A percentile compares a stretch with the other conserved stretches of the same genome.
These are phyloP conservation scores for Aptenodytes forsteri DNA, from an alignment of 2,113 vertebrate genomes.

Conservation along the genomic window DNA sequence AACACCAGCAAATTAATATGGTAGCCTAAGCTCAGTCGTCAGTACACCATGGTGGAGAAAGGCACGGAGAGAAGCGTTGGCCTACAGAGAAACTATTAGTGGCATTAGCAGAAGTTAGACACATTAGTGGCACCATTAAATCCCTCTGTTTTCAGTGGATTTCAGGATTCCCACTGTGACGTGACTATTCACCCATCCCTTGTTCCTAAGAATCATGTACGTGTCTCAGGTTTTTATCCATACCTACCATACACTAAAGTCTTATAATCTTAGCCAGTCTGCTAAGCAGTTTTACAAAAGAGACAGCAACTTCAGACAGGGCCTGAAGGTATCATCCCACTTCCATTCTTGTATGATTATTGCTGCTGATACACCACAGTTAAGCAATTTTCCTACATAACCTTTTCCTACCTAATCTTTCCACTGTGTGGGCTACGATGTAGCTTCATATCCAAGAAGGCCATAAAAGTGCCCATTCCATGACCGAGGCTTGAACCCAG, in stretches of 20 bases:
- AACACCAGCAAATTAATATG: not conserved
- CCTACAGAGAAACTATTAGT: not conserved
- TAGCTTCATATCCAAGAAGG: not conserved
- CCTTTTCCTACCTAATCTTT: not conserved
- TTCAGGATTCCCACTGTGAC: not conserved
- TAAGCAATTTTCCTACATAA: not conserved
- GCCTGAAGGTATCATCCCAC: not conserved
- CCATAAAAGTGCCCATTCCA: not conserved
- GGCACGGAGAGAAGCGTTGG: not conserved
- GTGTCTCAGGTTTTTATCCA: not conserved
- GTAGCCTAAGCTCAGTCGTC: not conserved
- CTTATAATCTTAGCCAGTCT: not conserved
- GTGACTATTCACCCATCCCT: not conserved
- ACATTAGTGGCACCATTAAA: not conserved
- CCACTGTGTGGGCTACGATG: no score
- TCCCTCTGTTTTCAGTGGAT: not conserved
- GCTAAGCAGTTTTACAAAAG: not conserved
- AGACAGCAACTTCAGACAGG: not conserved
- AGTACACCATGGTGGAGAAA: not conserved
- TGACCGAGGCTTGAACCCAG: not conserved
- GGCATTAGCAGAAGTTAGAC: conserved; percentile 6
- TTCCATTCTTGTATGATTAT: not conserved
- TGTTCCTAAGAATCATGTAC: not conserved
- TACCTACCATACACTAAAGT: not conserved
- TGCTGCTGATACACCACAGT: not conserved